A percentile compares a stretch with the other conserved stretches of the same genome.
These are phyloP conservation scores for Xestia ashworthii DNA, from an alignment of 2,888 invertebrate genomes.

Conservation along the genomic window DNA sequence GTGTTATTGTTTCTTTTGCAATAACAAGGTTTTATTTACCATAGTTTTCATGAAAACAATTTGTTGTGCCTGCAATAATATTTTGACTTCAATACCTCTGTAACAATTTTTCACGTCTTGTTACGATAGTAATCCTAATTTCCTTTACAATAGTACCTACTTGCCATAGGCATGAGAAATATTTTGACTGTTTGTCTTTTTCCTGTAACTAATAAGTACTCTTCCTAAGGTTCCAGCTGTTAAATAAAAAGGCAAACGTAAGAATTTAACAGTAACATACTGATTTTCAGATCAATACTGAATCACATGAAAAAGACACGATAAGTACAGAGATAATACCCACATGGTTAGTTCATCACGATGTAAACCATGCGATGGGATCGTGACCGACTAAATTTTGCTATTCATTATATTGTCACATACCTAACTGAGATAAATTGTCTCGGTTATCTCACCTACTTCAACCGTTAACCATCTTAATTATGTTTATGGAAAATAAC, in stretches of 20 bases:
- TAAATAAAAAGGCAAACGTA: constrained; percentile 1
- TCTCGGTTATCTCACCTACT: constrained; percentile 41
- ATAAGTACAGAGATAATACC: constrained; percentile 33
- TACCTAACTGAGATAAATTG: constrained; percentile 39
- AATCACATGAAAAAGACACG: background rate
- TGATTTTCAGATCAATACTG: constrained; percentile 24
- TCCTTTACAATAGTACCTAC: background rate
- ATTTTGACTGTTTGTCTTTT: background rate
- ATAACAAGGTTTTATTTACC: constrained; percentile 2
- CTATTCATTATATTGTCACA: constrained; percentile 44
- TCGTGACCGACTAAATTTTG: constrained; percentile 45
- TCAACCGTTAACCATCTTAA: constrained; percentile 15
- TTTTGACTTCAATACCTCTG: background rate
- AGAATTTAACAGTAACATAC: background rate
- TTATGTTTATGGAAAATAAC: constrained; percentile 29
- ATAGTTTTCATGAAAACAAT: background rate
- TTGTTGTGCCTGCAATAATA: background rate
- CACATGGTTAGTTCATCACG: constrained; percentile 35
- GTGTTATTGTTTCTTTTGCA: background rate
- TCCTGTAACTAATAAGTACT: background rate
- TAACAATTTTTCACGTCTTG: background rate
- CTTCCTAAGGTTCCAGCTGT: background rate
- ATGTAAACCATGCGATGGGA: constrained; percentile 40
- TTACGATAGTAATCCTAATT: constrained; percentile 4
- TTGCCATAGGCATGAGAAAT: background rate